Conservation (phyloP, 53 echinoderm and acorn worm genomes). For the Arbacia lixula region DNA sequence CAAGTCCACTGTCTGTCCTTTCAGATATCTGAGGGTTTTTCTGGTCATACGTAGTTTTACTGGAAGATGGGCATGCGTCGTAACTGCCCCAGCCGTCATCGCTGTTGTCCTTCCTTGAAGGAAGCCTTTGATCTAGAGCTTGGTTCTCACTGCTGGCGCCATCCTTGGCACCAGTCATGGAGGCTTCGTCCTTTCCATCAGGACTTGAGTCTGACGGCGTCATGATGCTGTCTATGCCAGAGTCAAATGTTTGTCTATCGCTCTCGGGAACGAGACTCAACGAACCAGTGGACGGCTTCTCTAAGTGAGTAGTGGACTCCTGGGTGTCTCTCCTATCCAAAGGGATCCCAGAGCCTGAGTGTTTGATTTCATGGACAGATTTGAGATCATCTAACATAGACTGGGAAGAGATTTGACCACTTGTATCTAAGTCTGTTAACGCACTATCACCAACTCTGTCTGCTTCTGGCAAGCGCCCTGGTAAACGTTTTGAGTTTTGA, state of each 20-base stretch:
- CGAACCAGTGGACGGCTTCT: slow-evolving; percentile 32
- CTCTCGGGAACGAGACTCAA: slow-evolving; percentile 24
- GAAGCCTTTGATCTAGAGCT: background rate
- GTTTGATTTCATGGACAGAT: background rate
- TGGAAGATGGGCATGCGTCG: slow-evolving; percentile 14
- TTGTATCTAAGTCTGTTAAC: background rate
- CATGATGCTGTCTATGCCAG: slow-evolving; percentile 50
- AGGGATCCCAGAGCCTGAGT: too few relatives aligned
- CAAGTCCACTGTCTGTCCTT: background rate
- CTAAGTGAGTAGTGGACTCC: background rate
- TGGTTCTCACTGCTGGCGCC: background rate
- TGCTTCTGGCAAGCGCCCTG: too few relatives aligned
- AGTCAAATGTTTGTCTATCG: slow-evolving; percentile 52
- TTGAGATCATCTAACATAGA: background rate
- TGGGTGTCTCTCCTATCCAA: slow-evolving; percentile 1
- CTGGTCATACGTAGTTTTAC: background rate
- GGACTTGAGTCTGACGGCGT: slow-evolving; percentile 51
- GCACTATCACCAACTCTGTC: background rate
- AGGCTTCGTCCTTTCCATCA: slow-evolving; percentile 30
- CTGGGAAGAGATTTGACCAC: slow-evolving; percentile 15
- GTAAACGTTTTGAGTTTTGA: background rate
- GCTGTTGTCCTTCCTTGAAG: too few relatives aligned
- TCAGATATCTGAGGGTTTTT: background rate
- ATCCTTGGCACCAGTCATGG: background rate
- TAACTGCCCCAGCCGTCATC: slow-evolving; percentile 43